Conservation (phyloP, 2,797 vertebrate genomes). For the Dryobates pubescens region DNA sequence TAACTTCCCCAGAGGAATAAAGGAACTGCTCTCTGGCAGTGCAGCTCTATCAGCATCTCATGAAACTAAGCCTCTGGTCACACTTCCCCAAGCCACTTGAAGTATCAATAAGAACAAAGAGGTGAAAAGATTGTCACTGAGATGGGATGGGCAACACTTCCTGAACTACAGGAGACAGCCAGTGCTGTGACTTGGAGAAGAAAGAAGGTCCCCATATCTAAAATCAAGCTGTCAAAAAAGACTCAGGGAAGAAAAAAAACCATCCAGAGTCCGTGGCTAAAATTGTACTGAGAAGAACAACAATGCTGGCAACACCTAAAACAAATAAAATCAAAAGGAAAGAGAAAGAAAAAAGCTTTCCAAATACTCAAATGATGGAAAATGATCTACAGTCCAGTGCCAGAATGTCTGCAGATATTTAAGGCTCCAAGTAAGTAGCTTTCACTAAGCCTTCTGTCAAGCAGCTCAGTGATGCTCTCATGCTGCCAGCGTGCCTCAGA, state of each 20-base stretch:
- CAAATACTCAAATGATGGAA: not conserved
- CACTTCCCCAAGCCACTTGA: not conserved
- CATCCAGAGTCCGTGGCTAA: not conserved
- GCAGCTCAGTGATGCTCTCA: not conserved
- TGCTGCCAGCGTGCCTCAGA: not conserved
- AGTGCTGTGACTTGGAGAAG: not conserved
- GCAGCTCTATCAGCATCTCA: not conserved
- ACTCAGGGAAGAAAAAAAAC: not conserved
- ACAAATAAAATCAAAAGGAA: not conserved
- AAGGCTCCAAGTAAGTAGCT: not conserved
- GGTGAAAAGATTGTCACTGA: not conserved
- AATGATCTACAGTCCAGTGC: not conserved
- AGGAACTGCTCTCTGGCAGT: not conserved
- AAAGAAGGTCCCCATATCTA: not conserved
- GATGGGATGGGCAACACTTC: not conserved
- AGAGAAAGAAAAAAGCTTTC: not conserved
- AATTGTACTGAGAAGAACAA: not conserved
- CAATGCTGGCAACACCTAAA: not conserved
- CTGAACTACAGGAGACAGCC: not conserved
- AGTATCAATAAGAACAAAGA: not conserved
- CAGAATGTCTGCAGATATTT: constrained; percentile 31
- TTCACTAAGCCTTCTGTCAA: not conserved
- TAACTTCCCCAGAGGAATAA: not conserved
- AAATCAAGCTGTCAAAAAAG: not conserved
- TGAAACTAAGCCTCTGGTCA: not conserved